Evolutionary conservation across 2,888 invertebrate species (phyloP).

Genomic region (Cataglyphis livida): DNA sequence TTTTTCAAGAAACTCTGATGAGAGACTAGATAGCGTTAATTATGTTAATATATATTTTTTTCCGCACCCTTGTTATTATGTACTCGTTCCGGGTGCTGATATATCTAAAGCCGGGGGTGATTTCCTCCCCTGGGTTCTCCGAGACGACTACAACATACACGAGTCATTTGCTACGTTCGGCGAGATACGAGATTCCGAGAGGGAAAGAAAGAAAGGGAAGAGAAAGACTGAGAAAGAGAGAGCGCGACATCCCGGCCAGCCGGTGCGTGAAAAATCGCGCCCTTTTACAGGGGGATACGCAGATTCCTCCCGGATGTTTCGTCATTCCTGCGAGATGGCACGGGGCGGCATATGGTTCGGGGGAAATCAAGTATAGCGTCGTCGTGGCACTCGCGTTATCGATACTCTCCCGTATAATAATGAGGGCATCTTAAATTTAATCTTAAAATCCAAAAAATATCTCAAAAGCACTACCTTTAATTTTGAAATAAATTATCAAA

Average conservation of each 20-base stretch:
- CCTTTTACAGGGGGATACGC: constrained; percentile 60
- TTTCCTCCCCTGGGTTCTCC: constrained; percentile 49
- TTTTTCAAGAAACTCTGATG: not conserved
- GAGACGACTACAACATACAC: constrained; percentile 66
- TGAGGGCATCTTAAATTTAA: not conserved
- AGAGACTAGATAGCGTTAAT: not conserved
- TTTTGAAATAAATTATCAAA: not conserved
- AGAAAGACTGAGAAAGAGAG: not conserved
- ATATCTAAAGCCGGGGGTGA: constrained; percentile 33
- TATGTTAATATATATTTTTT: not conserved
- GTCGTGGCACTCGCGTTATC: constrained; percentile 31
- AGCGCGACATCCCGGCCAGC: constrained; percentile 74
- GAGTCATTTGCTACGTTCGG: constrained; percentile 78
- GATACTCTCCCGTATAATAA: constrained; percentile 21
- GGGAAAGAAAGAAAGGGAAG: not conserved
- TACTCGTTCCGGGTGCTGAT: constrained; percentile 28
- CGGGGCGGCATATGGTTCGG: constrained; percentile 40
- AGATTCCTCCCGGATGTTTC: constrained; percentile 60
- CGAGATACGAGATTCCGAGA: constrained; percentile 53
- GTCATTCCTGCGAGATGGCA: constrained; percentile 48
- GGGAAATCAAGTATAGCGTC: constrained; percentile 34
- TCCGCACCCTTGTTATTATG: not conserved
- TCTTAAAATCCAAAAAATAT: constrained; percentile 26
- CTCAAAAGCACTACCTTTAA: not conserved
- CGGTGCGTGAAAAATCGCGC: constrained; percentile 80